Conservation (phyloP, 2,797 vertebrate species). For the Falco novaeseelandiae region DNA sequence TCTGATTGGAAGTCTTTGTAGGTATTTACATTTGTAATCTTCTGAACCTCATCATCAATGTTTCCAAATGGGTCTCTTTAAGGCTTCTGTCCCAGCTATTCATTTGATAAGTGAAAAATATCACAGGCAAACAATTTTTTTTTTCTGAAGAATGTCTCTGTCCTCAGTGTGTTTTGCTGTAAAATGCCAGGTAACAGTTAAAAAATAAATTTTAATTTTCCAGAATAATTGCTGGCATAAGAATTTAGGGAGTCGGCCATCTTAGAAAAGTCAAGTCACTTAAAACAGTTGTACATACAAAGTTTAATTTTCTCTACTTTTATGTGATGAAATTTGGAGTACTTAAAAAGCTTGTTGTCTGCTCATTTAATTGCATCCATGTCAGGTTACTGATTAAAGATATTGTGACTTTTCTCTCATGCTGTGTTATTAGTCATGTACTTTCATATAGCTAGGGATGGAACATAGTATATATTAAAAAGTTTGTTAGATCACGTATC, state of each 20-base stretch:
- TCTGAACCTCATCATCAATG: rapidly evolving
- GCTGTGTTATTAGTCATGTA: not conserved
- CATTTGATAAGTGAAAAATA: not conserved
- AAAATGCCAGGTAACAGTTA: not conserved
- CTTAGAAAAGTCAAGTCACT: not conserved
- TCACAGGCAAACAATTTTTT: not conserved
- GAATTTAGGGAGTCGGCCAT: not conserved
- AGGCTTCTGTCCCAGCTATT: not conserved
- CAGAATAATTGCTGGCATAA: not conserved
- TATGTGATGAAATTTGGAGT: not conserved
- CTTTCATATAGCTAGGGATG: not conserved
- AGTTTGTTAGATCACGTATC: not conserved
- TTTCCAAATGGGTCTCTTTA: not conserved
- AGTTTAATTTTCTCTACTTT: not conserved
- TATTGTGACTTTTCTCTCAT: not conserved
- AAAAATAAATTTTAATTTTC: not conserved
- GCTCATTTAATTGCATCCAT: not conserved
- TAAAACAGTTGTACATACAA: not conserved
- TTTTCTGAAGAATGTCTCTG: not conserved
- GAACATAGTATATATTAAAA: not conserved
- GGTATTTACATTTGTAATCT: not conserved
- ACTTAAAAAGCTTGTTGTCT: not conserved
- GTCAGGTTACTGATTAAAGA: not conserved
- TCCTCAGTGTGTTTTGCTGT: not conserved
- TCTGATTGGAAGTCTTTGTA: not conserved